A percentile compares a stretch with the other conserved stretches of the same genome.
Conservation (phyloP, 64 coral and sea anemone species). For the Actinia tenebrosa region DNA sequence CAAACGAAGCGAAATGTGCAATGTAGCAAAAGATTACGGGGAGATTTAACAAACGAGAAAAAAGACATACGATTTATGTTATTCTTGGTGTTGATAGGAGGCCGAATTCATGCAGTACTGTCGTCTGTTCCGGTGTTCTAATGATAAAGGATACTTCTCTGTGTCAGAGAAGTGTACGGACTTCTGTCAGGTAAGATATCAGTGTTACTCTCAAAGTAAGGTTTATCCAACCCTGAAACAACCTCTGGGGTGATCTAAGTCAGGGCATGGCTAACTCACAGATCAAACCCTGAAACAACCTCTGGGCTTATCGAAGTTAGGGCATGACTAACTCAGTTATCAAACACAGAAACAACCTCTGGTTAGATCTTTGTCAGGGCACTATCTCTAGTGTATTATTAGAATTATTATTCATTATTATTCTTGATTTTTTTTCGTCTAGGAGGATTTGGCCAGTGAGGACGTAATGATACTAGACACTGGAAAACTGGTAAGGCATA, state of each 20-base stretch:
- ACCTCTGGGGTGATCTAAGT: too few relatives aligned
- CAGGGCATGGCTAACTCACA: too few relatives aligned
- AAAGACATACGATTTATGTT: neutral
- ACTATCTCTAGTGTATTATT: neutral
- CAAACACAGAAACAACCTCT: too few relatives aligned
- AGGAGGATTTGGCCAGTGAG: constrained; percentile 94
- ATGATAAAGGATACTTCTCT: constrained; percentile 94
- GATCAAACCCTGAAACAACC: too few relatives aligned
- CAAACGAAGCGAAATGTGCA: too few relatives aligned
- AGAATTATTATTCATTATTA: neutral
- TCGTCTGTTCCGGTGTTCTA: constrained; percentile 86
- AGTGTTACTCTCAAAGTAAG: too few relatives aligned
- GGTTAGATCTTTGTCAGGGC: too few relatives aligned
- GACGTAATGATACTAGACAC: constrained; percentile 99
- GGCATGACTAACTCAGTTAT: too few relatives aligned
- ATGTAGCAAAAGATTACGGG: too few relatives aligned
- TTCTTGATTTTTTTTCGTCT: neutral
- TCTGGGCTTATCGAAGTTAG: too few relatives aligned
- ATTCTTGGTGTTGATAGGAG: constrained; percentile 25
- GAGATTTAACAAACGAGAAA: too few relatives aligned
- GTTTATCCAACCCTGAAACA: too few relatives aligned
- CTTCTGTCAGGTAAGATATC: constrained; percentile 80
- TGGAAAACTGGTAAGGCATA: constrained; percentile 33
- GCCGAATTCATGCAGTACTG: constrained; percentile 81
- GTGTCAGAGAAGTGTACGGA: constrained; percentile 97